Evolutionary conservation across 2,113 vertebrate genomes (phyloP).

Genomic region (Aegithalos caudatus): DNA sequence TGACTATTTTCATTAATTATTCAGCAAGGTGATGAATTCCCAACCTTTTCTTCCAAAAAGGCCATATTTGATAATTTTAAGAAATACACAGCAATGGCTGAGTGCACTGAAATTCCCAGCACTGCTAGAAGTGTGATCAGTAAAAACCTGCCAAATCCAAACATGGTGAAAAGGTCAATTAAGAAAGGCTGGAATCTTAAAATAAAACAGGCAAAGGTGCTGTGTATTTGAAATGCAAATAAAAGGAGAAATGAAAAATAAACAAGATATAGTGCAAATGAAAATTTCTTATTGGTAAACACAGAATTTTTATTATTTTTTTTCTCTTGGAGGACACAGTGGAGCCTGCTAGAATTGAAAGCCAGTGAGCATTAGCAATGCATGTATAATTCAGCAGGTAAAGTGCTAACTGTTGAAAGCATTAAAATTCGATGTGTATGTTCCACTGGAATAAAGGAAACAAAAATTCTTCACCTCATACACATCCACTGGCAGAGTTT

Average conservation of each 20-base stretch:
- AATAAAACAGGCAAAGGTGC: not conserved
- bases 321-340: not conserved
- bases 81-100: rapidly evolving
- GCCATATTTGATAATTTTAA: not conserved
- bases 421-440: not conserved
- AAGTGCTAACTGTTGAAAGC: not conserved
- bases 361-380: not conserved
- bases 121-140: rapidly evolving
- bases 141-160: not conserved
- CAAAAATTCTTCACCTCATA: not conserved
- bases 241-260: not conserved
- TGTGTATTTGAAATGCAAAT: not conserved
- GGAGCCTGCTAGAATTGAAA: not conserved
- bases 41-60: not conserved
- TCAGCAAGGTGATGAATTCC: not conserved
- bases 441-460: not conserved
- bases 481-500: not conserved
- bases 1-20: not conserved
- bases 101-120: not conserved
- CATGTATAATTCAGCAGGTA: not conserved
- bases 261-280: not conserved
- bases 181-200: not conserved
- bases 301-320: not conserved
- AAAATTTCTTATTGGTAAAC: not conserved
- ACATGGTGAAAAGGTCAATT: not conserved